Percentiles rank a stretch among this genome's conserved stretches.
These are phyloP conservation scores for Tympanuchus pallidicinctus DNA, from an alignment of 2,113 vertebrate genomes.

Conservation along the genomic window DNA sequence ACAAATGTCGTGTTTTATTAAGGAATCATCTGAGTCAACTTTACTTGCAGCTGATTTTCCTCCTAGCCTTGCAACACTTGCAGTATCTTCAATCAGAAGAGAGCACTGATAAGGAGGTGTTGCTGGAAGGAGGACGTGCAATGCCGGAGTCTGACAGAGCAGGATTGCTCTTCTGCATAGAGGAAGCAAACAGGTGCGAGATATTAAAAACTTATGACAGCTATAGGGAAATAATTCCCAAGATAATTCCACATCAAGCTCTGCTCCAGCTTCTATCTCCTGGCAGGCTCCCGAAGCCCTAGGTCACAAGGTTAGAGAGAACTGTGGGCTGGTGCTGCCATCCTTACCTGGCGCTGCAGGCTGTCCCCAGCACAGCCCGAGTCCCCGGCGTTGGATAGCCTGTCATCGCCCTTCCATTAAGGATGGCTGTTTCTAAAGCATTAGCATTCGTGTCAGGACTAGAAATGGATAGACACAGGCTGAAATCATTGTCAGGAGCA, in stretches of 20 bases:
- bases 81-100: background rate
- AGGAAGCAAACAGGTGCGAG: background rate
- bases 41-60: background rate
- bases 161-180: background rate
- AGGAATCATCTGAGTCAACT: background rate
- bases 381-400: background rate
- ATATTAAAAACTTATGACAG: slow-evolving; percentile 10
- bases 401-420: slow-evolving; percentile 7
- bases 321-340: background rate
- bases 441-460: slow-evolving; percentile 57
- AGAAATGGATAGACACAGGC: slow-evolving; percentile 37
- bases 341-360: background rate
- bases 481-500: slow-evolving; percentile 59
- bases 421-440: background rate
- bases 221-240: slow-evolving; percentile 10
- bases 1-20: background rate
- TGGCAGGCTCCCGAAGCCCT: background rate
- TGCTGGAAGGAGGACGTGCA: background rate
- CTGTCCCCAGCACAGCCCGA: background rate
- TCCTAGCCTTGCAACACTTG: background rate
- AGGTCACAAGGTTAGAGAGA: slow-evolving; percentile 27
- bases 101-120: background rate
- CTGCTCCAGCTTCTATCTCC: background rate
- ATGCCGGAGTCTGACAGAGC: rapidly evolving
- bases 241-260: background rate